Evolutionary conservation across 2,113 vertebrate genomes (phyloP).

Genomic region (Daubentonia madagascariensis): DNA sequence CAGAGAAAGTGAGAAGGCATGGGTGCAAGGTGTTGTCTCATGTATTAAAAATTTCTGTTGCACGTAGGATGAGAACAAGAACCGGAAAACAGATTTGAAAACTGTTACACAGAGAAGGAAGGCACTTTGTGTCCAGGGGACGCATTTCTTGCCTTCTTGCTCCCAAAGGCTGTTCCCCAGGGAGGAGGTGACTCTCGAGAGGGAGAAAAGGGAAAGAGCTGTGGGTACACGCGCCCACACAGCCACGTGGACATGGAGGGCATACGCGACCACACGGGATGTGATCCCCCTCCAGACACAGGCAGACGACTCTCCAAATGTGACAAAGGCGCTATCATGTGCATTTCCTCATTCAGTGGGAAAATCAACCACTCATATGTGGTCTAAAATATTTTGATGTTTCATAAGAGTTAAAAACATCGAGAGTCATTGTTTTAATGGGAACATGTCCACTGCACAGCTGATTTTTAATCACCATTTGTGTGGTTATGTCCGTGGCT

Average conservation of each 20-base stretch:
- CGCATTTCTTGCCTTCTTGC: background rate
- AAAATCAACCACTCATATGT: fast-evolving
- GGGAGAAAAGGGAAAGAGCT: fast-evolving
- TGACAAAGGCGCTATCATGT: fast-evolving
- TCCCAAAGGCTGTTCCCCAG: background rate
- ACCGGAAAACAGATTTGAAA: fast-evolving
- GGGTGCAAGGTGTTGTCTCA: fast-evolving
- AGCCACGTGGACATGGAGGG: background rate
- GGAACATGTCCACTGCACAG: no score
- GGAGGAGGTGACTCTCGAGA: fast-evolving
- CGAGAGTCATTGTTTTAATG: fast-evolving
- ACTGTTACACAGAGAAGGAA: fast-evolving
- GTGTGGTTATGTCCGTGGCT: fast-evolving
- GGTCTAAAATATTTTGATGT: fast-evolving
- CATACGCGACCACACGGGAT: no score
- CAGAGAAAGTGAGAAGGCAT: fast-evolving
- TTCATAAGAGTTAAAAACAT: fast-evolving
- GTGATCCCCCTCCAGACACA: no score
- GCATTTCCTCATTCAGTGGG: fast-evolving
- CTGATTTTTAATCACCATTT: fast-evolving
- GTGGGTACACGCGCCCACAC: fast-evolving
- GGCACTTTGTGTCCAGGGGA: fast-evolving
- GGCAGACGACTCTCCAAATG: fast-evolving
- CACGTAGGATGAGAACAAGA: fast-evolving
- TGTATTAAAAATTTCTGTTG: background rate